Evolutionary conservation across 2,113 vertebrate genomes (phyloP).

Genomic region (Neomonachus schauinslandi): DNA sequence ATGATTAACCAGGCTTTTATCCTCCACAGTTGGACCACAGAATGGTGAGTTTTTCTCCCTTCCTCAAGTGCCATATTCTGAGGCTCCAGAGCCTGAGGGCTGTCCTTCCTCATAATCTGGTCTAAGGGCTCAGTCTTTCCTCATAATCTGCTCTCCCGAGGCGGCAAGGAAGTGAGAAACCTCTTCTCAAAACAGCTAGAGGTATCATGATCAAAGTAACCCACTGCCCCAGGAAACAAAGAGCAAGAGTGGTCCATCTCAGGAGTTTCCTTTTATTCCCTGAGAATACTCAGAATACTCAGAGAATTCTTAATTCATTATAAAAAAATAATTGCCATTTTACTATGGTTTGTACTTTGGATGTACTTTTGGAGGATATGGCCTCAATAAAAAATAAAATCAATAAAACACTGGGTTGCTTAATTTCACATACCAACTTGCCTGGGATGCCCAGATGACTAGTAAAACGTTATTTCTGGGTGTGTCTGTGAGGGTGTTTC

Average conservation of each 20-base stretch:
- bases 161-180: slow-evolving; percentile 75
- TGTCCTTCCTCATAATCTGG: slow-evolving; percentile 74
- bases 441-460: not conserved
- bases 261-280: not conserved
- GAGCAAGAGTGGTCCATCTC: not conserved
- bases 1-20: not conserved
- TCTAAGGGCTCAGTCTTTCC: not conserved
- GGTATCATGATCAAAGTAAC: slow-evolving; percentile 59
- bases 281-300: not conserved
- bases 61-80: not conserved
- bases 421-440: not conserved
- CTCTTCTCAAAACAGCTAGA: slow-evolving; percentile 72
- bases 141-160: slow-evolving; percentile 69
- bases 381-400: not conserved
- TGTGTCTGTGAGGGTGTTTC: not conserved
- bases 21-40: accelerated
- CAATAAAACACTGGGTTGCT: not conserved
- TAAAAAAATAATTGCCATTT: not conserved
- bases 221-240: slow-evolving; percentile 44
- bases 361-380: not conserved
- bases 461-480: not conserved
- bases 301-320: not conserved
- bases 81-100: slow-evolving; percentile 68
- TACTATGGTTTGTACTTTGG: not conserved
- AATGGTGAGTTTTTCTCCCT: not conserved